Evolutionary conservation across 2,113 vertebrate species (phyloP).

Genomic region (Plecturocebus donacophilus): DNA sequence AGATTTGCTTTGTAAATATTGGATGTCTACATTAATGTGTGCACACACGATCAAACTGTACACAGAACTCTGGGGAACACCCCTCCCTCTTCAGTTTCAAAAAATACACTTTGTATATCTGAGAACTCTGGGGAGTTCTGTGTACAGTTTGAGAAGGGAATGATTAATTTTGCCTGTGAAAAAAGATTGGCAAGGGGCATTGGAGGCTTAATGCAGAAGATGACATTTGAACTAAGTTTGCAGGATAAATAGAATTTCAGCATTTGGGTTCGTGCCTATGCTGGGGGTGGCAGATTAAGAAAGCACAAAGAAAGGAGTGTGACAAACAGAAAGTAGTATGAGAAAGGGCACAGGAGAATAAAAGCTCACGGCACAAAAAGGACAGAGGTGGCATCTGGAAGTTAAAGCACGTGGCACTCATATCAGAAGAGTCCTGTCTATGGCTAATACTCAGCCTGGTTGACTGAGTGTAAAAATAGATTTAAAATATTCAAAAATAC

Average conservation of each 20-base stretch:
- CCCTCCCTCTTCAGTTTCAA: not conserved
- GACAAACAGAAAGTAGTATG: not conserved
- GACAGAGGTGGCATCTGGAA: not conserved
- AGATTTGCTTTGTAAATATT: not conserved
- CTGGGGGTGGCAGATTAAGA: not conserved
- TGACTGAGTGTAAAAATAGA: not conserved
- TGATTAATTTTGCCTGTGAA: not conserved
- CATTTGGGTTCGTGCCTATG: not conserved
- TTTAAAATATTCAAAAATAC: not conserved
- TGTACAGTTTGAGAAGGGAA: not conserved
- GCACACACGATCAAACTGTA: not conserved
- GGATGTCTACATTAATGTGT: not conserved
- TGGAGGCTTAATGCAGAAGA: not conserved
- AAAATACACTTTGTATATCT: not conserved
- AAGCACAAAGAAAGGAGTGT: not conserved
- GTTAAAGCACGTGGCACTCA: not conserved
- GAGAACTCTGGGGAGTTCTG: not conserved
- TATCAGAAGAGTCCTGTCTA: not conserved
- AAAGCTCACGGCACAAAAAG: not conserved
- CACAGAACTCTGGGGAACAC: not conserved
- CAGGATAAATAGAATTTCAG: not conserved
- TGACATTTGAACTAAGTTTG: not conserved
- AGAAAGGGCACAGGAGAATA: fast-evolving
- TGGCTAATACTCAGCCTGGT: not conserved
- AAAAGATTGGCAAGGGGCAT: not conserved